Conservation (phyloP, 2,888 invertebrate genomes). For the Phalera bucephala region DNA sequence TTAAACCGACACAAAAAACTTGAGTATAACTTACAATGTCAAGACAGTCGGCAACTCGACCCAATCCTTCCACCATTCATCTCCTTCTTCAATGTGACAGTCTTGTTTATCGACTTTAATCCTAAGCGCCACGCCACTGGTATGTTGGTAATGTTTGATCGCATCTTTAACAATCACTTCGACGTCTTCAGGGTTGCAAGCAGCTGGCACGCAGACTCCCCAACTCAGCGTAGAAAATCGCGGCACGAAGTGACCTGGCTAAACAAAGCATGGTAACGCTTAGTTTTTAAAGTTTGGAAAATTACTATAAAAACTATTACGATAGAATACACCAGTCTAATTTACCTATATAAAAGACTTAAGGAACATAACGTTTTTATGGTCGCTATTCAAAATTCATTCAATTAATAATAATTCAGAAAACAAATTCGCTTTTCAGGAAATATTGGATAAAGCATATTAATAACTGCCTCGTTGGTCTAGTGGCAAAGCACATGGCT, state of each 20-base stretch:
- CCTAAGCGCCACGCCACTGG: slow-evolving; percentile 81
- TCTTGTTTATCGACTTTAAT: slow-evolving; percentile 85
- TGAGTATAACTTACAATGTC: slow-evolving; percentile 75
- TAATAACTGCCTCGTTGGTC: too few species aligned
- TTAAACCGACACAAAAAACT: too few species aligned
- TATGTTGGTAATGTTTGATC: slow-evolving; percentile 83
- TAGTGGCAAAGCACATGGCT: too few species aligned
- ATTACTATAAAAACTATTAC: too few species aligned
- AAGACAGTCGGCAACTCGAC: slow-evolving; percentile 61
- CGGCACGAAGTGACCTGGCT: slow-evolving; percentile 89
- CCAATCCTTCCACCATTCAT: slow-evolving; percentile 63
- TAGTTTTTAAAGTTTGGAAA: slow-evolving; percentile 27
- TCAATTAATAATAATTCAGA: too few species aligned
- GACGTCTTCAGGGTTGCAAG: slow-evolving; percentile 84
- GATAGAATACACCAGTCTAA: too few species aligned
- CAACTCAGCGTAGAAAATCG: slow-evolving; percentile 87
- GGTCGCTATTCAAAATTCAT: too few species aligned
- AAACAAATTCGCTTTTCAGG: too few species aligned
- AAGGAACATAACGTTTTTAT: too few species aligned
- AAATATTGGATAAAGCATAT: too few species aligned
- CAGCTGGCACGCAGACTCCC: slow-evolving; percentile 87
- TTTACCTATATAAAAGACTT: too few species aligned
- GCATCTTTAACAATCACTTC: slow-evolving; percentile 82
- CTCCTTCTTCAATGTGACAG: slow-evolving; percentile 79
- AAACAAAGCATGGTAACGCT: slow-evolving; percentile 61